Evolutionary conservation across 1,140 invertebrate species (phyloP), one percentile per base, ranked within the genome.

Genomic region (Drosophila takahashii): DNA sequence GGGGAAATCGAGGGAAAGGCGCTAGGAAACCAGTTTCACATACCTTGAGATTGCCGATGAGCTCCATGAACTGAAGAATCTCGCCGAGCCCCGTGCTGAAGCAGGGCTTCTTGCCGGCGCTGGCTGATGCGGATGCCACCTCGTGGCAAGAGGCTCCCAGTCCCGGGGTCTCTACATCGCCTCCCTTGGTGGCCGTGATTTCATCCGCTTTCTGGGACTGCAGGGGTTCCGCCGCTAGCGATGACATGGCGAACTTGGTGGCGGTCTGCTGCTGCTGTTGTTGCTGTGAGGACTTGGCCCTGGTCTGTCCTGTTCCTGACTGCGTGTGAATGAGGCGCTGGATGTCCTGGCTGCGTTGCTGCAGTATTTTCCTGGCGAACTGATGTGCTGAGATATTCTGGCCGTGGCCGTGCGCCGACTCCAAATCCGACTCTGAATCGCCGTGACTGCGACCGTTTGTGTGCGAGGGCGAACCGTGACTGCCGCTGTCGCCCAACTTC

Each of bases 1-100:
- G 16, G 27, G 15, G 9, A 37, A 18, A 39, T 26, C 29, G 26
- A 15, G 45, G 39, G 4, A 6, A 62, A 48, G 27, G 9, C 15
- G 62, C 11, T 47, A 36, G n/a, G 16, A 37, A 65, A 70, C 73
- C 42, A 60, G 73, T 70, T 71, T 58, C 11, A 42, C 85, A 73
- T 51, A 92, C 90, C 81, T 92, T 92, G 10, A 92, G 70, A 50
- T 92, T 92, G 7, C 90, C 90, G 60, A 92, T 91, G 47, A 92
- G 85, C 67, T 92, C 90, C 90, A 92, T 92, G 29, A 92, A 92
- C 54, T 91, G 90, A 9, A 92, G 10, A 57, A 92, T 92, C 52
- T 92, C 90, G 10, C 73, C 84, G 1, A 92, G 72, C 3, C 90
- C 90, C 0, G 90, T 72, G 52, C 65, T 91, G 58, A 92, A 92